Evolutionary conservation across 2,888 invertebrate genomes (phyloP).

Genomic region (Homarus gammarus): DNA sequence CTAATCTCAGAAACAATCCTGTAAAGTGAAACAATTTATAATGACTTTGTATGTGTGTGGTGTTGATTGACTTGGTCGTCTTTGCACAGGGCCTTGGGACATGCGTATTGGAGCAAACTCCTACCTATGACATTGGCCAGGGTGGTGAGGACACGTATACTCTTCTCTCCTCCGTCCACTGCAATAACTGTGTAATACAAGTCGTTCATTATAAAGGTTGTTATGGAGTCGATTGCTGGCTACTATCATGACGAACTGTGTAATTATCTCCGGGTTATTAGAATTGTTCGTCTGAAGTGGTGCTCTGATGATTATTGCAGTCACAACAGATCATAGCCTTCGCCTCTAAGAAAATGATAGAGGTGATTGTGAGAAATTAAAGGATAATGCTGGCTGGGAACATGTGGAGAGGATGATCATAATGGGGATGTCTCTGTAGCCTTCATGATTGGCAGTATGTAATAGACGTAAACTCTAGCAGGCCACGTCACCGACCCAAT

Average conservation of each 20-base stretch:
- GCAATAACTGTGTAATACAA: slow-evolving; percentile 12
- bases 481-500: too few relatives aligned
- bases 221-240: slow-evolving; percentile 11
- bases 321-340: slow-evolving; percentile 34
- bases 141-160: neutral
- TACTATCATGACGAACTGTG: slow-evolving; percentile 26
- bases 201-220: slow-evolving; percentile 9
- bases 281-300: slow-evolving; percentile 23
- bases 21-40: too few relatives aligned
- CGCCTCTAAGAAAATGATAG: slow-evolving; percentile 17
- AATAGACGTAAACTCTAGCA: neutral
- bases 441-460: neutral
- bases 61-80: too few relatives aligned
- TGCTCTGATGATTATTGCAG: slow-evolving; percentile 26
- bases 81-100: too few relatives aligned
- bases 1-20: too few relatives aligned
- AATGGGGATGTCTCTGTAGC: neutral
- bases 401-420: neutral
- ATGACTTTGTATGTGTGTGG: too few relatives aligned
- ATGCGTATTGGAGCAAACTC: too few relatives aligned
- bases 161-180: neutral
- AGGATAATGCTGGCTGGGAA: neutral
- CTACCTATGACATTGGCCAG: too few relatives aligned
- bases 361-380: slow-evolving; percentile 40
- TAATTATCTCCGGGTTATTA: slow-evolving; percentile 52